Evolutionary conservation across 2,113 vertebrate species (phyloP), one percentile per base, ranked within the genome.

Genomic region (Onychostruthus taczanowskii): DNA sequence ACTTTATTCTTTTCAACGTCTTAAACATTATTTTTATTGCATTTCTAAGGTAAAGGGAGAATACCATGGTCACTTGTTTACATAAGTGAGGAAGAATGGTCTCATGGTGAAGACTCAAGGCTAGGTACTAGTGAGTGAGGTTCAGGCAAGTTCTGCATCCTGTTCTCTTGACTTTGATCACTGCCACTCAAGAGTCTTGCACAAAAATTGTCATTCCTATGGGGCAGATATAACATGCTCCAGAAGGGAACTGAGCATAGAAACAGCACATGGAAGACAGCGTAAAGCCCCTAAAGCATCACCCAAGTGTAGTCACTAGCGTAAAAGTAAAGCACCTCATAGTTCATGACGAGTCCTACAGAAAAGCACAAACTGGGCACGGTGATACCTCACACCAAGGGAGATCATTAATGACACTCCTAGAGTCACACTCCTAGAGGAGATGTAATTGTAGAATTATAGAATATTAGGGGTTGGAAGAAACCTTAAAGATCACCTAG

Each of bases 321-420:
- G 23, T 0, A 31, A 11, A 64, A 44, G 10, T 13, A 16, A 2
- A 7, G 41, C 53, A 52, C 44, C 47, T 53, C 50, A 5, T 0
- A 16, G 49, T 3, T 12, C 3, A 7, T 1, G 5, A 4, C 0
- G 11, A 72, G 35, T 9, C 11, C 37, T 20, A 39, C 22, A 27
- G 79, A 66, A 84, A 50, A 77, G 47, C 64, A 66, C 58, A 30
- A 27, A 20, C 31, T 0, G n/a, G 20, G 37, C 7, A 17, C 1
- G 4, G 18, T 1, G 19, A 31, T 27, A 63, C 33, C 58, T 77
- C 76, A n/a, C 56, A 44, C 39, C 9, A 26, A 53, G 31, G 23
- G 68, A 70, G 20, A 50, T 26, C 58, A 43, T 17, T 30, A 22
- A 20, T 44, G 13, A 13, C 22, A 27, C 33, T 41, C 39, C 39